Evolutionary conservation across 1,140 invertebrate species (phyloP).

Genomic region (Lutraria rhynchaena): DNA sequence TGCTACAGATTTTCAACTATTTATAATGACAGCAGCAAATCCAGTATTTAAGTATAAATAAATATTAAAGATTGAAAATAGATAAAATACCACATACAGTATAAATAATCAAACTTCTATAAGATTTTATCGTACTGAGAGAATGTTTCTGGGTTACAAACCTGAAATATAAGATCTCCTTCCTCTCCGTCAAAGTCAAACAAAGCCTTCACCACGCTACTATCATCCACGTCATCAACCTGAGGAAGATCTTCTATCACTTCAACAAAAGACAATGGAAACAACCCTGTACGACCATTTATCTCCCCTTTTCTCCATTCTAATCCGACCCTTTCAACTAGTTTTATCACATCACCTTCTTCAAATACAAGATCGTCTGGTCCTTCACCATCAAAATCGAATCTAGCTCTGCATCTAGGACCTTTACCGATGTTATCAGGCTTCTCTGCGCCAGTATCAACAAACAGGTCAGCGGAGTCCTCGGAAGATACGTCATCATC

Average conservation of each 20-base stretch:
- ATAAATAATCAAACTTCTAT: too few relatives aligned
- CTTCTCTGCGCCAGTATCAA: slow-evolving; percentile 57
- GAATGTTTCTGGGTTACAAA: slow-evolving; percentile 3
- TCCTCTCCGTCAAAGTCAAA: slow-evolving; percentile 86
- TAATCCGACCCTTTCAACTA: slow-evolving; percentile 88
- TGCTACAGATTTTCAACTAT: too few relatives aligned
- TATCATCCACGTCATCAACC: slow-evolving; percentile 8
- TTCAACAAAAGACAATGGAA: slow-evolving; percentile 91
- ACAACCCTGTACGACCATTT: slow-evolving; percentile 88
- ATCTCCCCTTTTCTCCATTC: slow-evolving; percentile 92
- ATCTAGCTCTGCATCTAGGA: slow-evolving; percentile 82
- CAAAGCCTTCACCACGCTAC: slow-evolving; percentile 79
- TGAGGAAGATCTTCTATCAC: slow-evolving; percentile 76
- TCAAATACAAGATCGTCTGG: slow-evolving; percentile 84
- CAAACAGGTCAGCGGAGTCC: slow-evolving; percentile 45
- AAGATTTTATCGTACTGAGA: too few relatives aligned
- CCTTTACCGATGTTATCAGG: slow-evolving; percentile 64
- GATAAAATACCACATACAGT: too few relatives aligned
- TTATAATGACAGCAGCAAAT: too few relatives aligned
- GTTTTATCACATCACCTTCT: slow-evolving; percentile 88
- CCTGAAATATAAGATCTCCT: slow-evolving; percentile 83
- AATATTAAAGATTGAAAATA: too few relatives aligned
- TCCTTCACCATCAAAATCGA: slow-evolving; percentile 86
- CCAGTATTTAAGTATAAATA: too few relatives aligned
- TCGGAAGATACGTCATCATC: slow-evolving; percentile 9